Base-by-base conservation (phyloP, 2,888 invertebrate species). In the Margaritifera margaritifera region DNA sequence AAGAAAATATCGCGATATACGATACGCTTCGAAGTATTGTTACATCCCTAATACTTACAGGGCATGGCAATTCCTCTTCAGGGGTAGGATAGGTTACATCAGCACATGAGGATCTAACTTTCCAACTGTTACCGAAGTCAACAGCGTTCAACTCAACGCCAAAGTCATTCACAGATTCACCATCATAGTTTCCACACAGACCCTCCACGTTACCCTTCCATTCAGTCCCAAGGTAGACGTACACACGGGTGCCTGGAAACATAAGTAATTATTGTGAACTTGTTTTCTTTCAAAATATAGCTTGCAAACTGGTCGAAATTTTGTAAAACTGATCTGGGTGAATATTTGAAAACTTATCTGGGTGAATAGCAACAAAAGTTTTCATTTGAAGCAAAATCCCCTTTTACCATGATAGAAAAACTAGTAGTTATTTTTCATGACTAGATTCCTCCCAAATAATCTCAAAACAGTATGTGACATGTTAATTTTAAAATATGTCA, bases 91-190 rank as follows among this genome's bases (percentile, higher is more conserved):
- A 53, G 3, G 69, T 69, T 6, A 71, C 72, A 65, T 74, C 76
- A 6, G 78, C 71, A 55, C 80, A 80, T 19, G 64, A 66, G 6
- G 74, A 67, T 22, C 66, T 71, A 0, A 71, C 73, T 15, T 70
- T 75, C 77, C 77, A 80, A n/a, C 69, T 64, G 64, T 74, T 79
- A n/a, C 71, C 76, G 55, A 77, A 76, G 59, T 76, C 75, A 1
- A 70, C 63, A 0, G 66, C 51, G 25, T 69, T 74, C 2, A 50
- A 19, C 19, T 57, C 54, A 42, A 58, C 65, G 6, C 31, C 51
- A 51, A 66, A 66, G 56, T 78, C 78, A 55, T 75, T 75, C 31
- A 64, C 62, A 42, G 59, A 58, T 18, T 63, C 64, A 22, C 74
- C 74, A 27, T 78, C 74, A 66, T 66, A 78, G 58, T 76, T 70